phyloP scores from a whole-genome alignment of 1,140 invertebrate genomes.

The Chironomus striatipennis region DNA sequence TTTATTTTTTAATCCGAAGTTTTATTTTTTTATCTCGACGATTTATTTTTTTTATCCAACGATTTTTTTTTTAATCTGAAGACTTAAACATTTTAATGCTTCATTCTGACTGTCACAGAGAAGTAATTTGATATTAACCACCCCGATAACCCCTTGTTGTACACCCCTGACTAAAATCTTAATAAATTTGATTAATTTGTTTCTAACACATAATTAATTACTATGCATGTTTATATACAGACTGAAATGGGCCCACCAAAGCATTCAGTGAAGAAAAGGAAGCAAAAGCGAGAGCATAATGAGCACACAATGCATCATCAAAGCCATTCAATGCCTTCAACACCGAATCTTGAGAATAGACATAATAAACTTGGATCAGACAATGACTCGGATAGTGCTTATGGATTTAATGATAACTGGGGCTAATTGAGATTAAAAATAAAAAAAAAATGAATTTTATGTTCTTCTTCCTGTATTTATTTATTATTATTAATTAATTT shows the following conservation, averaged over 20 bases:
- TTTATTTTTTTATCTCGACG: no score
- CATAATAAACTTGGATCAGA: constrained; percentile 31
- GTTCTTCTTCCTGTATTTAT: constrained; percentile 7
- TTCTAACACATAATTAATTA: no score
- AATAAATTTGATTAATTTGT: no score
- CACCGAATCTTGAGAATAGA: constrained; percentile 42
- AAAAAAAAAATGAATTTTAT: background rate
- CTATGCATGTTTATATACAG: constrained; percentile 40
- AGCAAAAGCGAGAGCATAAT: constrained; percentile 48
- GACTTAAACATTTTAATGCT: no score
- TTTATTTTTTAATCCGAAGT: no score
- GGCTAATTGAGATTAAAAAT: constrained; percentile 24
- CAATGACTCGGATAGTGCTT: constrained; percentile 74
- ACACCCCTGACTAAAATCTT: no score
- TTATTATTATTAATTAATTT: no score
- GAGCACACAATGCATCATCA: constrained; percentile 41
- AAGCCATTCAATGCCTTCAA: constrained; percentile 51
- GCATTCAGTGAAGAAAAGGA: constrained; percentile 51
- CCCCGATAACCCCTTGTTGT: no score
- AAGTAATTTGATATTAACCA: no score
- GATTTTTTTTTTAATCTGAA: no score
- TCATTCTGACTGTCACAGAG: no score
- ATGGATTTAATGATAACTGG: constrained; percentile 69
- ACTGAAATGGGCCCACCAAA: constrained; percentile 63
- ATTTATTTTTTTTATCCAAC: no score